A percentile compares a stretch with the other conserved stretches of the same genome.
Conservation (phyloP, 2,888 invertebrate genomes). For the Electrophaes corylata region DNA sequence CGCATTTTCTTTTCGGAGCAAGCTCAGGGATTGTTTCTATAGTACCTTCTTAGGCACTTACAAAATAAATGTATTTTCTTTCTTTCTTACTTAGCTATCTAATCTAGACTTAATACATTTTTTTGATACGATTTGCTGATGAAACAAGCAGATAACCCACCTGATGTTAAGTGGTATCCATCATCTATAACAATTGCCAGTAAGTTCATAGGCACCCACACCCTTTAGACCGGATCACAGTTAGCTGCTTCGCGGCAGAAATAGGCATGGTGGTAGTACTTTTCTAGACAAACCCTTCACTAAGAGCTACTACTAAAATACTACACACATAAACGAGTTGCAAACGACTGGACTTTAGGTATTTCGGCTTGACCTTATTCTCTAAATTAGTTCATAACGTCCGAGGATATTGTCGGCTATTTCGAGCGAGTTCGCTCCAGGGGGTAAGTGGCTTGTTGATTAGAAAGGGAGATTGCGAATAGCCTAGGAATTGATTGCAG, state of each 20-base stretch:
- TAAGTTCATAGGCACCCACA: no score
- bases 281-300: no score
- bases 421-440: slow-evolving; percentile 6
- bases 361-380: slow-evolving; percentile 8
- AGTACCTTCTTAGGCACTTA: background rate
- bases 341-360: background rate
- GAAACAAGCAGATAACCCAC: no score
- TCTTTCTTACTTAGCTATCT: no score
- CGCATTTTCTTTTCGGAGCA: background rate
- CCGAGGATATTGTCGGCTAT: slow-evolving; percentile 2
- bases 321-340: background rate
- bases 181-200: no score
- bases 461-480: slow-evolving; percentile 16
- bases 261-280: no score
- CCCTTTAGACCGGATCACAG: no score
- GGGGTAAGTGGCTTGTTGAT: slow-evolving; percentile 14
- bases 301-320: no score
- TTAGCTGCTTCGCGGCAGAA: no score
- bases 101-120: background rate
- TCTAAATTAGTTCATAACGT: slow-evolving; percentile 6
- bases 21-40: background rate
- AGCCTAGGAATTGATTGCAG: slow-evolving; percentile 20
- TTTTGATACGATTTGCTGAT: no score
- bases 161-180: no score
- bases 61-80: no score